Evolutionary conservation across 2,797 vertebrate genomes (phyloP), one percentile per base, ranked within the genome.

Genomic region (Paedocypris micromegethes): DNA sequence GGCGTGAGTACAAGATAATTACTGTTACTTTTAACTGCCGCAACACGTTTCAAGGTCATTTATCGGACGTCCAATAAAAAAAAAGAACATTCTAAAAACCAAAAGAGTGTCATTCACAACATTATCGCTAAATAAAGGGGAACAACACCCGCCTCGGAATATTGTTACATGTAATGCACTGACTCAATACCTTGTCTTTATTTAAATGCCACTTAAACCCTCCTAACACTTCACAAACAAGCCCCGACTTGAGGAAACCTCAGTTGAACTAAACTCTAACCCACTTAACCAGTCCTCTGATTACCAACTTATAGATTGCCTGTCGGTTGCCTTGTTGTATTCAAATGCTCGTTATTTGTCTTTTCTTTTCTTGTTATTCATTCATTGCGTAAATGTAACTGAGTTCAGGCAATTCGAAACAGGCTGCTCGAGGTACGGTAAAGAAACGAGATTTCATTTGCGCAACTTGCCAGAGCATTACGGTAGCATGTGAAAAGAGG

Each of bases 401-500:
- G 3, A n/a, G 6, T 5, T 56, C 40, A 41, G 50, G 52, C 2
- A 55, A 61, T 56, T 51, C 4, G 42, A 38, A 38, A 42, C 48
- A 47, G 53, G 64, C 41, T 50, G 41, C 7, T 50, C 39, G 5
- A 3, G 6, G n/a, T 47, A 39, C 60, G 6, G 2, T 37, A 48
- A 38, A n/a, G 50, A 47, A 8, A 48, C 44, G 23, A 0, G n/a
- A 4, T 42, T 8, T 49, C 3, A 23, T 23, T 23, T 62, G 64
- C 58, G 74, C 74, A 5, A 37, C 9, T 76, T 67, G 43, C 67
- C 5, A 3, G 54, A 61, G 58, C 51, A 72, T 74, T 80, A 80
- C 78, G 78, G 78, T 80, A 78, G 50, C 6, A 58, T 48, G 47
- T 54, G 74, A 64, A 70, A 68, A 65, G 74, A 67, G 77, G 77